A percentile compares a stretch with the other conserved stretches of the same genome.
phyloP scores from a whole-genome alignment of 2,797 vertebrate genomes.

The Buphagus erythrorhynchus region DNA sequence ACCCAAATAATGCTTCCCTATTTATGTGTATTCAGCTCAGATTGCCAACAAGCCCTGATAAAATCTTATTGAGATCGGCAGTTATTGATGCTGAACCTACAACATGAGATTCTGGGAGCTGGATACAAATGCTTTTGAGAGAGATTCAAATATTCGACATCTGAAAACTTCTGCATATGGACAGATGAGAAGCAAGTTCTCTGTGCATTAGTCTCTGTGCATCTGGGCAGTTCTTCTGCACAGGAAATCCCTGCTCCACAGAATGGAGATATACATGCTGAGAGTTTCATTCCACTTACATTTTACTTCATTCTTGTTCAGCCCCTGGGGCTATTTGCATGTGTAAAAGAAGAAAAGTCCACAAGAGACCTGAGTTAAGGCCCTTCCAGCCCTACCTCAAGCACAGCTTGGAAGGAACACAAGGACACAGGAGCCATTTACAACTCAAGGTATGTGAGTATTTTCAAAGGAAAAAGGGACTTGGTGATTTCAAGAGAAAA shows the following conservation, averaged over 20 bases:
- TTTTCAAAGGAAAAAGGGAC: neutral
- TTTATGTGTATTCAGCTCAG: neutral
- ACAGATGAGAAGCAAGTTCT: neutral
- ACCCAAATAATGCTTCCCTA: neutral
- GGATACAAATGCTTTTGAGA: neutral
- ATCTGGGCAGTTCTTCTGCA: neutral
- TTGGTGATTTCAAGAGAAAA: neutral
- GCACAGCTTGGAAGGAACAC: neutral
- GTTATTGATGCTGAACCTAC: neutral
- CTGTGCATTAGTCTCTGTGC: neutral
- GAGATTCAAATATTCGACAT: neutral
- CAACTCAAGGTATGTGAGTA: neutral
- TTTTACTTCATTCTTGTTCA: neutral
- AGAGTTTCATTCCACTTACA: neutral
- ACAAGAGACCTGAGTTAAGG: neutral
- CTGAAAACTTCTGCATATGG: neutral
- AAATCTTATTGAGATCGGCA: neutral
- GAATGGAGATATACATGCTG: neutral
- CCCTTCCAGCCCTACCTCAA: neutral
- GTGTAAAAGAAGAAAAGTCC: neutral
- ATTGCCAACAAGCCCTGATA: neutral
- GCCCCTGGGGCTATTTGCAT: neutral
- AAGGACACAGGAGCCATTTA: neutral
- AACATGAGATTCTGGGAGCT: neutral
- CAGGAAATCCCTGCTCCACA: neutral